Percentiles rank a stretch among this genome's conserved stretches.
phyloP scores from a whole-genome alignment of 2,797 vertebrate genomes.

The Poeciliopsis gracilis region DNA sequence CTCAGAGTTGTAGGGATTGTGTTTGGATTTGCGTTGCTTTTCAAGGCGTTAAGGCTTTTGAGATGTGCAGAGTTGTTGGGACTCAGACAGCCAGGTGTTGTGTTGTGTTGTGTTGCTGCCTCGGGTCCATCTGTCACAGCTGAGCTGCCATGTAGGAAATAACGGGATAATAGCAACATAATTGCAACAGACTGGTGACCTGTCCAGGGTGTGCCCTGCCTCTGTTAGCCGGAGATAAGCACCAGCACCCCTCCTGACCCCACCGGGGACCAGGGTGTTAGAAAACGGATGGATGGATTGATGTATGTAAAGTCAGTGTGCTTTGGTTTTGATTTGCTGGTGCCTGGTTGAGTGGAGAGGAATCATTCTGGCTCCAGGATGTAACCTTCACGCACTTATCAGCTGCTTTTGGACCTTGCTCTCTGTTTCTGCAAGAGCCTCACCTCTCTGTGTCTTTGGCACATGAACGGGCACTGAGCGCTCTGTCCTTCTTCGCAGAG shows the following conservation, averaged over 20 bases:
- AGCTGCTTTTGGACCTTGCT: slow-evolving; percentile 74
- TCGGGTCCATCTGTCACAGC: background rate
- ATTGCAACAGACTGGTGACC: no score
- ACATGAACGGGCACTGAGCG: slow-evolving; percentile 35
- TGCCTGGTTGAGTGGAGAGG: background rate
- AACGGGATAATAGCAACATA: no score
- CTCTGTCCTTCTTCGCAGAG: slow-evolving; percentile 36
- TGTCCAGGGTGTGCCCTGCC: no score
- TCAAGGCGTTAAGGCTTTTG: background rate
- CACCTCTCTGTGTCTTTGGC: slow-evolving; percentile 34
- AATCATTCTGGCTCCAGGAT: slow-evolving; percentile 20
- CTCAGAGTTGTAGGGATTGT: background rate
- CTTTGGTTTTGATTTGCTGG: background rate
- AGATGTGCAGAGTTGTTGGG: background rate
- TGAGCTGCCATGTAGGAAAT: background rate
- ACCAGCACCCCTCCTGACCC: no score
- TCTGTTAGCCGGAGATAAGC: no score
- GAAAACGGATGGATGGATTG: no score
- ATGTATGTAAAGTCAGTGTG: background rate
- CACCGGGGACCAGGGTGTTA: no score
- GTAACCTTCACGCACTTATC: slow-evolving; percentile 74
- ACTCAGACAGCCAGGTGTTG: background rate
- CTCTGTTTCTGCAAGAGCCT: slow-evolving; percentile 54
- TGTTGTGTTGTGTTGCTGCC: background rate
- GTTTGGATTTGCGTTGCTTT: background rate